Base-by-base conservation (phyloP, 1,140 invertebrate genomes). In the Penaeus japonicus region DNA sequence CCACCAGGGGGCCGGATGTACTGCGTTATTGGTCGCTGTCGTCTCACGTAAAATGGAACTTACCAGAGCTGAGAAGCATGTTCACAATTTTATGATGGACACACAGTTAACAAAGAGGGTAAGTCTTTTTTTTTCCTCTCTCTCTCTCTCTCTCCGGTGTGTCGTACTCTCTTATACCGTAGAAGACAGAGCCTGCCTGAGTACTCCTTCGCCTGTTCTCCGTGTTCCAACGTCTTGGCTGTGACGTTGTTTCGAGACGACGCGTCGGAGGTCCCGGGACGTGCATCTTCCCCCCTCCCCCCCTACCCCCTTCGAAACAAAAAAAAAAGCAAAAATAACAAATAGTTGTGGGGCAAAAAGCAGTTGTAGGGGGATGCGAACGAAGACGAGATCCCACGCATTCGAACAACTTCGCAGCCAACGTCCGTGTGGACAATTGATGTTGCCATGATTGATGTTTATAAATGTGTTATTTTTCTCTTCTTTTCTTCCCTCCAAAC, bases 31-130 rank as follows among this genome's bases (percentile, higher is more conserved):
- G 91, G 99, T 99, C 90, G 99, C 99, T 92, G 99, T 99, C 90
- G 98, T 99, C 92, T 99, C 99, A 91, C 95, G 98, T 92, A 99
- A 99, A 94, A 95, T 99, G 94, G 99, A 99, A 94, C 95, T 99
- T 92, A 98, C 98, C 91, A 95, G 98, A 94, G 99, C 99, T 91
- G 99, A 99, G 94, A 99, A 99, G 94, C 99, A 99, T 95, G 99
- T 99, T 92, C 99, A 99, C 94, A 99, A 99, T 95, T 99, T 99
- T 94, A 99, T 99, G 99, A 99, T 99, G 98, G 99, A 99, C 93
- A 99, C 98, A 91, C 98, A 99, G 94, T 95, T 99, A 93, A 99
- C 98, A 91, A 99, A 99, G 95, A 95, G 98, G 95, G 98, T 99
- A 95, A 96, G 95, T 91, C 53, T 27, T 30, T 47, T 4, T 55